Percentiles rank a stretch among this genome's conserved stretches.
Evolutionary conservation across 64 coral and sea anemone species (phyloP).

Genomic region (Montipora sp.): DNA sequence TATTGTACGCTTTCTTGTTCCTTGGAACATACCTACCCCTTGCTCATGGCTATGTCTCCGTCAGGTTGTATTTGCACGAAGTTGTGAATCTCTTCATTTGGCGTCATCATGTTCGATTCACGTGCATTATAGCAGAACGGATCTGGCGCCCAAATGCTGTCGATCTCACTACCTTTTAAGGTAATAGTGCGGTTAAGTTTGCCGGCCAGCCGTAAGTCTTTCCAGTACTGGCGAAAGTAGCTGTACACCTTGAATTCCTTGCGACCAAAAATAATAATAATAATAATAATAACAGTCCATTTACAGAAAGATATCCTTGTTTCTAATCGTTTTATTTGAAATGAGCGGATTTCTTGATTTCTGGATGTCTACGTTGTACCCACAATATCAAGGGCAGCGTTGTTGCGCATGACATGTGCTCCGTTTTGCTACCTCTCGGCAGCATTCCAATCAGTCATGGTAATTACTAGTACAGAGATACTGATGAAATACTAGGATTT

Average conservation of each 20-base stretch:
- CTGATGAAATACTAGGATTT: too few species aligned
- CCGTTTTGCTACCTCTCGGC: too few species aligned
- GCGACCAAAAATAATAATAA: background rate
- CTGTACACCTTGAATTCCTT: conserved; percentile 63
- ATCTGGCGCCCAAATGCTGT: conserved; percentile 44
- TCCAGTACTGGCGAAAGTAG: conserved; percentile 78
- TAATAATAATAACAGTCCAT: too few species aligned
- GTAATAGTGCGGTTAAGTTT: conserved; percentile 56
- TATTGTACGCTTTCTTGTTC: too few species aligned
- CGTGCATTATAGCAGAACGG: conserved; percentile 8
- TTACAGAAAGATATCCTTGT: too few species aligned
- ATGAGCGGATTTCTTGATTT: too few species aligned
- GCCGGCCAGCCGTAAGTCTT: conserved; percentile 63
- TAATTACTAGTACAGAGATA: too few species aligned
- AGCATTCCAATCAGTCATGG: too few species aligned
- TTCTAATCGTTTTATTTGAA: too few species aligned
- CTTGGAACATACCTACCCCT: conserved; percentile 31
- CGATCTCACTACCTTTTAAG: conserved; percentile 47
- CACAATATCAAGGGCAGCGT: too few species aligned
- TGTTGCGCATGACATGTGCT: too few species aligned
- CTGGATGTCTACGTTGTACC: too few species aligned
- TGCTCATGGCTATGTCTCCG: conserved; percentile 57
- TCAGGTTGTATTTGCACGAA: conserved; percentile 12
- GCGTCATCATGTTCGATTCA: conserved; percentile 79
- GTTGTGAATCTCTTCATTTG: conserved; percentile 48